These are phyloP conservation scores for Beris chalybata DNA, from an alignment of 2,888 invertebrate genomes.

Conservation along the genomic window DNA sequence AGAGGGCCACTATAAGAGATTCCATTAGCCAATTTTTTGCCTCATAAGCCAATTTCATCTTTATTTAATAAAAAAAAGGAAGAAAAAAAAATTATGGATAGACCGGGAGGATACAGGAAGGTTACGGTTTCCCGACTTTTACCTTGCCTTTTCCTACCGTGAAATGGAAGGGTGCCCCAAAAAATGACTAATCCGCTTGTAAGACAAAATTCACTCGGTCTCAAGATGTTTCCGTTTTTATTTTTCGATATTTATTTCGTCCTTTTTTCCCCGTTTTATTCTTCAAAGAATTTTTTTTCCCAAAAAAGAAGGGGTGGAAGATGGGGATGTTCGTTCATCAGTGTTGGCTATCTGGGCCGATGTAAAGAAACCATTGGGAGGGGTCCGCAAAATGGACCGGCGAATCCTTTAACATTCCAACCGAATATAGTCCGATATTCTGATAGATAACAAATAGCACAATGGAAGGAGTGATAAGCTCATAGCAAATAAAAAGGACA, in stretches of 20 bases:
- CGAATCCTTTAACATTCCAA: too few species aligned
- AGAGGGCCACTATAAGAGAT: conserved; percentile 18
- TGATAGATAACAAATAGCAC: conserved; percentile 6
- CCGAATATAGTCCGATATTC: background rate
- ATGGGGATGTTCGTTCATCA: background rate
- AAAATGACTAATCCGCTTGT: conserved; percentile 31
- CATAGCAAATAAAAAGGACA: background rate
- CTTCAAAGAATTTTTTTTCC: conserved; percentile 13
- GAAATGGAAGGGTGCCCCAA: conserved; percentile 16
- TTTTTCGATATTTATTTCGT: conserved; percentile 4
- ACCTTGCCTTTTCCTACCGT: conserved; percentile 3
- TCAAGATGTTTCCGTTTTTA: conserved; percentile 13
- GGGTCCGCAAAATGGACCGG: background rate
- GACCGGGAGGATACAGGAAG: background rate
- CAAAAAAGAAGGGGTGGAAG: conserved; percentile 6
- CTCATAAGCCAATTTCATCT: conserved; percentile 30
- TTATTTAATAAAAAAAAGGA: conserved; percentile 27
- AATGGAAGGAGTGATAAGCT: conserved; percentile 8
- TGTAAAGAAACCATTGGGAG: too few species aligned
- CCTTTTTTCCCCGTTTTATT: conserved; percentile 9
- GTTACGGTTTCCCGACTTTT: conserved; percentile 12
- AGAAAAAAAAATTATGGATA: conserved; percentile 13
- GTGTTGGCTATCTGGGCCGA: background rate
- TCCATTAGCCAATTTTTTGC: conserved; percentile 32
- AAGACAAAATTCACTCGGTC: conserved; percentile 26